Percentiles rank a stretch among this genome's conserved stretches.
Conservation (phyloP, 1,140 invertebrate genomes). For the Goniozus legneri region DNA sequence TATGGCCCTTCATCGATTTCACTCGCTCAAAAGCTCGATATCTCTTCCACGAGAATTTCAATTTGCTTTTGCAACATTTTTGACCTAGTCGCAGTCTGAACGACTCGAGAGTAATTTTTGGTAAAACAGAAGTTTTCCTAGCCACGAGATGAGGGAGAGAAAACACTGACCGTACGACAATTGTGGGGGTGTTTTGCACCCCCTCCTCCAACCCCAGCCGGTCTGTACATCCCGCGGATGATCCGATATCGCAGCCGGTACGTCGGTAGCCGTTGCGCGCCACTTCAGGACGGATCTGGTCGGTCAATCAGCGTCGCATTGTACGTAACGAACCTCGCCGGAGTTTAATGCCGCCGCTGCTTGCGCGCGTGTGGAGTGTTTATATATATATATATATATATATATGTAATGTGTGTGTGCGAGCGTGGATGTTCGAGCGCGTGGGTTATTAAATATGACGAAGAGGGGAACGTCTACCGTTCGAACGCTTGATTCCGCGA, state of each 20-base stretch:
- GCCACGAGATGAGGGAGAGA: constrained; percentile 22
- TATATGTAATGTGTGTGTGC: constrained; percentile 16
- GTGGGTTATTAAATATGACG: constrained; percentile 36
- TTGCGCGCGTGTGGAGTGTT: constrained; percentile 1
- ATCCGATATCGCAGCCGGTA: constrained; percentile 30
- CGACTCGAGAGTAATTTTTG: too few species aligned
- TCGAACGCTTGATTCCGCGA: too few species aligned
- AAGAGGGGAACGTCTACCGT: too few species aligned
- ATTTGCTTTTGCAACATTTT: too few species aligned
- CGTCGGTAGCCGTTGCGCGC: constrained; percentile 23
- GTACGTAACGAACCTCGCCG: constrained; percentile 39
- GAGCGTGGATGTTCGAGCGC: constrained; percentile 16
- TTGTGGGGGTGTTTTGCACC: too few species aligned
- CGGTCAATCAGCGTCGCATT: constrained; percentile 45
- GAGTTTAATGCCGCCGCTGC: constrained; percentile 32
- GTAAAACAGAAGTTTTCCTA: too few species aligned
- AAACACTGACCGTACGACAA: constrained; percentile 29
- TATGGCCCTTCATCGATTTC: constrained; percentile 14
- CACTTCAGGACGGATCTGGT: constrained; percentile 38
- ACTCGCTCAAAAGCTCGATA: too few species aligned
- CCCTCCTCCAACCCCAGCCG: too few species aligned
- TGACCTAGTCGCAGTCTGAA: too few species aligned
- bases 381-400: neutral
- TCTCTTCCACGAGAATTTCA: too few species aligned
- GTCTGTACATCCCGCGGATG: constrained; percentile 5